Percentiles rank a stretch among this genome's conserved stretches.
These are phyloP conservation scores for Bagarius yarrelli DNA, from an alignment of 2,113 vertebrate species.

Conservation along the genomic window DNA sequence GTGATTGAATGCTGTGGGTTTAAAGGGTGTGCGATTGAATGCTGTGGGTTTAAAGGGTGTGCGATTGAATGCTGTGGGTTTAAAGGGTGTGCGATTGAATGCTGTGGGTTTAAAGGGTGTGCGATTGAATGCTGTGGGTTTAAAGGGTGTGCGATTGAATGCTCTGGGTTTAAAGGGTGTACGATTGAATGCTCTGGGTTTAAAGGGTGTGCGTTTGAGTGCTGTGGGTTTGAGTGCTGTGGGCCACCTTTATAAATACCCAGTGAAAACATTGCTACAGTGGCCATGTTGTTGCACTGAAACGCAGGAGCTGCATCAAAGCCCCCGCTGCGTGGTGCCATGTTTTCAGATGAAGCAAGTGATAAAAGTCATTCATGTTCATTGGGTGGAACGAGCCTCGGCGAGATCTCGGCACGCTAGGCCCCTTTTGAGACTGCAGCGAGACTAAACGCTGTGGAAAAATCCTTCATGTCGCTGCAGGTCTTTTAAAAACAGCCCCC, in stretches of 20 bases:
- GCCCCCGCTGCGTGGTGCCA: conserved; percentile 49
- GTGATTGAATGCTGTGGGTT: background rate
- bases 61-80: too few species aligned
- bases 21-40: too few species aligned
- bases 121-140: too few species aligned
- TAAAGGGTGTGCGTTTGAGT: background rate
- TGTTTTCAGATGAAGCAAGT: conserved; percentile 56
- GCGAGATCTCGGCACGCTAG: conserved; percentile 61
- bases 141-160: too few species aligned
- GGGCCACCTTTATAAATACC: conserved; percentile 22
- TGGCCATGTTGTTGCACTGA: conserved; percentile 43
- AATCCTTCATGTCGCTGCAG: conserved; percentile 57
- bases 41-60: too few species aligned
- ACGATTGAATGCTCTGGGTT: too few species aligned
- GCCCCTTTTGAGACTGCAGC: conserved; percentile 48
- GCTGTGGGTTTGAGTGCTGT: background rate
- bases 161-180: too few species aligned
- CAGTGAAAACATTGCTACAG: conserved; percentile 49
- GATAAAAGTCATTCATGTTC: conserved; percentile 62
- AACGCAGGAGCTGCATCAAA: conserved; percentile 53
- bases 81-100: too few species aligned
- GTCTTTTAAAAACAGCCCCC: conserved; percentile 51
- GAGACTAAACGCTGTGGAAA: conserved; percentile 56
- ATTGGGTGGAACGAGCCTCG: conserved; percentile 60
- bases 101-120: too few species aligned